Base-by-base conservation (phyloP, 2,888 invertebrate species). In the Carterocephalus palaemon region DNA sequence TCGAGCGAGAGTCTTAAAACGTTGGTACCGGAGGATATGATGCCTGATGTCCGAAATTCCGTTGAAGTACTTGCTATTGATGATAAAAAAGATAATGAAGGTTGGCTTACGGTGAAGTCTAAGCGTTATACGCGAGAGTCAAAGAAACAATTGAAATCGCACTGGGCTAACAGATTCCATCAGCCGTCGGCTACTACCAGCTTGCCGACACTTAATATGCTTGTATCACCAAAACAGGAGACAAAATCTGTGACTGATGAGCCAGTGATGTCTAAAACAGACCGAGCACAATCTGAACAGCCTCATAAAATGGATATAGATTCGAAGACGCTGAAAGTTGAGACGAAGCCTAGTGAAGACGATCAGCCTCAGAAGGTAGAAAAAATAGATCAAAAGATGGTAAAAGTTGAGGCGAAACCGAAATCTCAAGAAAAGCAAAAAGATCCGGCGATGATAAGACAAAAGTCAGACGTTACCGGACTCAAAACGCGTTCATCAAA, bases 41-140 rank as follows among this genome's bases (percentile, higher is more conserved):
- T 51, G 50, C 71, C 62, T 15, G 80, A 82, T 10, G 64, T 76
- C 6, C 72, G 75, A 0, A 81, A 78, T 56, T 83, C 87, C 1
- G 67, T 86, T 24, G 89, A 90, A 64, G 86, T 88, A 36, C 69
- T 88, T 6, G 87, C 87, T 48, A 62, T 86, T 17, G 78, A 83
- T 50, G 66, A 64, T 38, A 79, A 75, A 47, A 75, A 61, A 36
- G 79, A 86, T 49, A 77, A 89, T 24, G 94, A 94, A 56, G 97
- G 97, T 0, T 97, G 97, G 97, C 89, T 96, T 52, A 97, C 95
- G 0, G 97, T 97, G 0, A 92, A 95, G 60, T 92, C 93, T 32
- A 89, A 92, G 23, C 87, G 94, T 15, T 74, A 89, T 28, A 89
- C 87, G 55, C 80, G 85, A 7, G 86, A 88, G 59, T 88, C 89